These are phyloP conservation scores for Hetaerina titia DNA, from an alignment of 2,888 invertebrate species.

Conservation along the genomic window DNA sequence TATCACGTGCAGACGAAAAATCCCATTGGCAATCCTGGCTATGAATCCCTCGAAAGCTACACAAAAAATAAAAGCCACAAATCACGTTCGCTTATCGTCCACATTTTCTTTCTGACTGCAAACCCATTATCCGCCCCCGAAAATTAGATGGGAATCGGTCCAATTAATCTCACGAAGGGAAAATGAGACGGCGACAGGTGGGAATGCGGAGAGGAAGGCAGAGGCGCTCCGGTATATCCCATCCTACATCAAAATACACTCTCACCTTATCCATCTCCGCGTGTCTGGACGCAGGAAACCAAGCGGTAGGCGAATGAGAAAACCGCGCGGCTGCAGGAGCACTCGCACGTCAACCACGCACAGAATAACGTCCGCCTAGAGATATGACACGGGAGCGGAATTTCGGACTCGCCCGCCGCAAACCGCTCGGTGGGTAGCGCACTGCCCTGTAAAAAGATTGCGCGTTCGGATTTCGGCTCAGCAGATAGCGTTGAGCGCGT, in stretches of 20 bases:
- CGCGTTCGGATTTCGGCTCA: background rate
- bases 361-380: background rate
- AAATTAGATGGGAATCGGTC: slow-evolving; percentile 26
- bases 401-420: background rate
- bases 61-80: slow-evolving; percentile 29
- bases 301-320: background rate
- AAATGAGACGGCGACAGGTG: background rate
- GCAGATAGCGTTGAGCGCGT: background rate
- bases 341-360: background rate
- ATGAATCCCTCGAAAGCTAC: background rate
- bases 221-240: background rate
- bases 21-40: background rate
- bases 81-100: background rate
- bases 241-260: background rate
- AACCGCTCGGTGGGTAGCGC: background rate
- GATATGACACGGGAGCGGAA: background rate
- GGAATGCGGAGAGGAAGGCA: background rate
- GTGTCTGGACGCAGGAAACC: background rate
- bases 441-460: background rate
- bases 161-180: background rate
- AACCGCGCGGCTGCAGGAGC: background rate
- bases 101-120: background rate
- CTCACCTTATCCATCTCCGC: slow-evolving; percentile 1
- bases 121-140: background rate
- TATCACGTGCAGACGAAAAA: background rate